Conservation (phyloP, 2,888 invertebrate species). For the Candidula unifasciata region DNA sequence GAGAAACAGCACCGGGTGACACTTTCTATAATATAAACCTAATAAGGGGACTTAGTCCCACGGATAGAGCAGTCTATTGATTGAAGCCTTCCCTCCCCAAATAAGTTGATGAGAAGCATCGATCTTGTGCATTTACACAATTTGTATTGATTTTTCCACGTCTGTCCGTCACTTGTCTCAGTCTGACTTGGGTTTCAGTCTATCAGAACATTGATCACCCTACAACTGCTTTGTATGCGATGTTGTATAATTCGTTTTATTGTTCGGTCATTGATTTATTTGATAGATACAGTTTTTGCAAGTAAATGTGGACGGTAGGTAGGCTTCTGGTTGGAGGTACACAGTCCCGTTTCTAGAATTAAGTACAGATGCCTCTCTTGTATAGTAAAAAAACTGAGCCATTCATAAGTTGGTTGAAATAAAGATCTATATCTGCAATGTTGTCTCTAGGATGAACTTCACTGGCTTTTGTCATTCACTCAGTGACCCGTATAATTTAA, state of each 20-base stretch:
- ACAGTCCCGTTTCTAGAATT: too few relatives aligned
- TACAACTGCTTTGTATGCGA: background rate
- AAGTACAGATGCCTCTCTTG: too few relatives aligned
- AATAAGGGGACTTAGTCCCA: constrained; percentile 27
- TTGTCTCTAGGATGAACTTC: too few relatives aligned
- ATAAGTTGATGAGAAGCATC: constrained; percentile 18
- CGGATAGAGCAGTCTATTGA: constrained; percentile 31
- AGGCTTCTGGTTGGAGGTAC: too few relatives aligned
- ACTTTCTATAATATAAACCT: constrained; percentile 7
- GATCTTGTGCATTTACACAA: constrained; percentile 43
- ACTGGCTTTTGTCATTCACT: too few relatives aligned
- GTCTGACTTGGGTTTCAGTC: background rate
- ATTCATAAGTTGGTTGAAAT: too few relatives aligned
- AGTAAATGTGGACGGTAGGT: background rate
- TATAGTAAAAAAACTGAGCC: too few relatives aligned
- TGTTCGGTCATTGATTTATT: background rate
- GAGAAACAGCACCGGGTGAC: constrained; percentile 7
- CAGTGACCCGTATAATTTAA: too few relatives aligned
- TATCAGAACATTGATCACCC: constrained; percentile 2
- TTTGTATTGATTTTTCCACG: constrained; percentile 45
- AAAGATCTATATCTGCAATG: too few relatives aligned
- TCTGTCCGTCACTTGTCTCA: constrained; percentile 14
- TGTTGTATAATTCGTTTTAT: background rate
- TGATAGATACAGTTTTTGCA: background rate
- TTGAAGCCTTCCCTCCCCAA: background rate